These are phyloP conservation scores for Meandrusa payeni DNA, from an alignment of 2,888 invertebrate genomes.

Conservation along the genomic window DNA sequence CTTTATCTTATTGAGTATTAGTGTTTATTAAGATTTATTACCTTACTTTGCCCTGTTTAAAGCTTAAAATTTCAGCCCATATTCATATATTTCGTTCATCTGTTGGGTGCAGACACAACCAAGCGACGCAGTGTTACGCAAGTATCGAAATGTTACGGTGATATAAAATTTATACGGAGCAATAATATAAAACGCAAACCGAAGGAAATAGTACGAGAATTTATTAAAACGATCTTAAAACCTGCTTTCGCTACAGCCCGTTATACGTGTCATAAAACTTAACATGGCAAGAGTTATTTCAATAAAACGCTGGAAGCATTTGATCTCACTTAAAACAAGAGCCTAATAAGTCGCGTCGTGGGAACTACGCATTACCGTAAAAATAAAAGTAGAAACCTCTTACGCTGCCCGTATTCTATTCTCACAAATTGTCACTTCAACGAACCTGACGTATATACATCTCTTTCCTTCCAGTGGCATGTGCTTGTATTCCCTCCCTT, in stretches of 20 bases:
- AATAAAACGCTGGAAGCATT: conserved; percentile 13
- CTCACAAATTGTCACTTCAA: conserved; percentile 40
- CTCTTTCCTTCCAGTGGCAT: conserved; percentile 31
- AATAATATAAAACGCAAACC: conserved; percentile 1
- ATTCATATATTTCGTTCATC: conserved; percentile 1
- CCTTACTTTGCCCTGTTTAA: no score
- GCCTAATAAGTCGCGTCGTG: conserved; percentile 32
- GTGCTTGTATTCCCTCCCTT: conserved; percentile 29
- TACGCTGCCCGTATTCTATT: conserved; percentile 45
- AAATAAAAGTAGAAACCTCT: conserved; percentile 65
- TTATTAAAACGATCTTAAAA: conserved; percentile 15
- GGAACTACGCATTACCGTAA: conserved; percentile 61
- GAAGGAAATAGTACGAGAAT: not conserved
- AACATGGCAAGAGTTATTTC: conserved; percentile 14
- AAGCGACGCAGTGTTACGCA: no score
- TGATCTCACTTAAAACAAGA: conserved; percentile 25
- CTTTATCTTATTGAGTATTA: no score
- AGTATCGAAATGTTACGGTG: no score
- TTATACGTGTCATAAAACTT: conserved; percentile 18
- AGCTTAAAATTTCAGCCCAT: no score
- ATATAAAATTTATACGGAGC: not conserved
- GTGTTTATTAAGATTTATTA: no score
- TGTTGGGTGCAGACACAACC: no score
- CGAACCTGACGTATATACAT: conserved; percentile 30
- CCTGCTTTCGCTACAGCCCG: not conserved